phyloP scores from a whole-genome alignment of 2,888 invertebrate species.

The Timandra comae region DNA sequence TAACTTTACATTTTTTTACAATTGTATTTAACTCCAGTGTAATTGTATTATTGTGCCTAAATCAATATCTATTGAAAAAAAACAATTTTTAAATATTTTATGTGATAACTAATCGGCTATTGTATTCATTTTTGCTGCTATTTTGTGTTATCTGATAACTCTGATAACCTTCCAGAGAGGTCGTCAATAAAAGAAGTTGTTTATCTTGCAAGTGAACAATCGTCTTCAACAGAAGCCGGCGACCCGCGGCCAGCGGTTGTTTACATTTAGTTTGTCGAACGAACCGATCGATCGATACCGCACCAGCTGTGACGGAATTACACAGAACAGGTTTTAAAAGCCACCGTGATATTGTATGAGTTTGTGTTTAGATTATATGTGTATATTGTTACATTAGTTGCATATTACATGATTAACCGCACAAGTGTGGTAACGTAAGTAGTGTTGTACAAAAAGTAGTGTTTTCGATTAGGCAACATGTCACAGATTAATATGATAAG shows the following conservation, averaged over 20 bases:
- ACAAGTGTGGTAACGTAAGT: constrained; percentile 9
- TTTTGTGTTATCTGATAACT: neutral
- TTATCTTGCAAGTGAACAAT: constrained; percentile 5
- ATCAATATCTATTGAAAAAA: too few species aligned
- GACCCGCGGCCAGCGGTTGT: constrained; percentile 14
- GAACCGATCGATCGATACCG: constrained; percentile 18
- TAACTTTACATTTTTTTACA: constrained; percentile 10
- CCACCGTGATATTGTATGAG: too few species aligned
- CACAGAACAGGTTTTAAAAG: constrained; percentile 13
- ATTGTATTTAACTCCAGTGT: too few species aligned
- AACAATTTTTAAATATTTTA: too few species aligned
- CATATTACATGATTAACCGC: constrained; percentile 4
- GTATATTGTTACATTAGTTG: too few species aligned
- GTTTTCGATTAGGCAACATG: constrained; percentile 53
- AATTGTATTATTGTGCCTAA: too few species aligned
- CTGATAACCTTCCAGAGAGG: constrained; percentile 15
- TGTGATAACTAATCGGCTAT: neutral
- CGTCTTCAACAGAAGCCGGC: constrained; percentile 2
- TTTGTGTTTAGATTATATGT: too few species aligned
- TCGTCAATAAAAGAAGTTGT: constrained; percentile 6
- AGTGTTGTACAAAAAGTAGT: constrained; percentile 35
- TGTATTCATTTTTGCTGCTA: neutral
- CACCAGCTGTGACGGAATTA: constrained; percentile 9
- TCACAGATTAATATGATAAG: constrained; percentile 54
- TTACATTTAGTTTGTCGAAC: constrained; percentile 19